These are phyloP conservation scores for Charadrius vociferus DNA, from an alignment of 2,113 vertebrate genomes.

Conservation along the genomic window DNA sequence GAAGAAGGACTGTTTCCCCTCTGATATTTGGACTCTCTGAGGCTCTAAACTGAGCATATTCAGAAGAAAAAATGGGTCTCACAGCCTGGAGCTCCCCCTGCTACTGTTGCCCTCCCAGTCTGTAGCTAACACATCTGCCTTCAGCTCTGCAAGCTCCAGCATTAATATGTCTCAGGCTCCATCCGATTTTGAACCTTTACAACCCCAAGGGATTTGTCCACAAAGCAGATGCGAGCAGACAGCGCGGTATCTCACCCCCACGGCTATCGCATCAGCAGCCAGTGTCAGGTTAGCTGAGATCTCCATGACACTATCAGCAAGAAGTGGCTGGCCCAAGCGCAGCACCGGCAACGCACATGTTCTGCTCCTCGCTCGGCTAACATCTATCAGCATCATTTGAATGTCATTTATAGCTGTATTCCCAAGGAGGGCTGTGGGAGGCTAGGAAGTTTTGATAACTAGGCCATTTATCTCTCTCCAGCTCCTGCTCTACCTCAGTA, in stretches of 20 bases:
- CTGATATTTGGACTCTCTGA: neutral
- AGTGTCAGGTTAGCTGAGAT: neutral
- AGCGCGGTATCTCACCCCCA: neutral
- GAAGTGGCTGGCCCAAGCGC: accelerated
- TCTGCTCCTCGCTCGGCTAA: neutral
- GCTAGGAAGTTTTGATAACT: constrained; percentile 64
- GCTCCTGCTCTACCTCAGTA: constrained; percentile 29
- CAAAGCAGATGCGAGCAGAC: neutral
- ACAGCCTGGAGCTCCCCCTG: neutral
- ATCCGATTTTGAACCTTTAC: neutral
- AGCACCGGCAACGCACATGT: accelerated
- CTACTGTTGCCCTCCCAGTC: neutral
- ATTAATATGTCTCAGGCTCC: neutral
- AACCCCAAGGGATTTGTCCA: neutral
- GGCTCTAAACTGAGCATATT: neutral
- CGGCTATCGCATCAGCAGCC: neutral
- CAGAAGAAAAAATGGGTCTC: neutral
- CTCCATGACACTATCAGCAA: neutral
- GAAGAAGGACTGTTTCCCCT: neutral
- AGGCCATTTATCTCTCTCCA: constrained; percentile 64
- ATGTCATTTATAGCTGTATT: constrained; percentile 58
- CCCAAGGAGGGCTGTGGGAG: constrained; percentile 50
- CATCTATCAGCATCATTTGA: constrained; percentile 43
- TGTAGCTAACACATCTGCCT: neutral
- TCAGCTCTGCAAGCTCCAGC: neutral